Conservation (phyloP, 2,113 vertebrate genomes). For the Gavialis gangeticus region DNA sequence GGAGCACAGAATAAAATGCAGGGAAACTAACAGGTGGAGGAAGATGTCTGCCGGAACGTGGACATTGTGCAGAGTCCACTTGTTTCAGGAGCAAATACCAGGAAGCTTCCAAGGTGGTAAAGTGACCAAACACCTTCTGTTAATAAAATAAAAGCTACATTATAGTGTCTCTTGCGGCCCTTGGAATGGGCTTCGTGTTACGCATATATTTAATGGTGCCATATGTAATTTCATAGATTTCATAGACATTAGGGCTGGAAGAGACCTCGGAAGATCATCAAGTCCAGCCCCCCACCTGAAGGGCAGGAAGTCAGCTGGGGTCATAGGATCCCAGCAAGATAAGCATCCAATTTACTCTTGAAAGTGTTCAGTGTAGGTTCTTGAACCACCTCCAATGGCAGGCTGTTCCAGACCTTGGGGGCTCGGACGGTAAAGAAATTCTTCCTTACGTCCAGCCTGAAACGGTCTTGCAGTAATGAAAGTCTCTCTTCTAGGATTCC, state of each 20-base stretch:
- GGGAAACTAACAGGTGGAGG: background rate
- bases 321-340: no score
- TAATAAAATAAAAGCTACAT: background rate
- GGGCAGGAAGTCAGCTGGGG: no score
- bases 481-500: slow-evolving; percentile 86
- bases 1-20: background rate
- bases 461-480: background rate
- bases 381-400: no score
- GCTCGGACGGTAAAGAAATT: no score
- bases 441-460: no score
- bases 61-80: background rate
- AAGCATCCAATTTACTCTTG: no score
- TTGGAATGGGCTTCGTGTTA: background rate
- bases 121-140: background rate
- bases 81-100: background rate
- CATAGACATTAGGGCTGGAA: no score
- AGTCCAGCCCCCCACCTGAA: no score
- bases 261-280: no score
- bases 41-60: background rate
- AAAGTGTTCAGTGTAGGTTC: no score
- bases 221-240: background rate
- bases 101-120: background rate
- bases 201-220: background rate
- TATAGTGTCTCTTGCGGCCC: background rate
- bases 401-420: no score